These are phyloP conservation scores for Caloenas nicobarica DNA, from an alignment of 2,113 vertebrate species.

Conservation along the genomic window DNA sequence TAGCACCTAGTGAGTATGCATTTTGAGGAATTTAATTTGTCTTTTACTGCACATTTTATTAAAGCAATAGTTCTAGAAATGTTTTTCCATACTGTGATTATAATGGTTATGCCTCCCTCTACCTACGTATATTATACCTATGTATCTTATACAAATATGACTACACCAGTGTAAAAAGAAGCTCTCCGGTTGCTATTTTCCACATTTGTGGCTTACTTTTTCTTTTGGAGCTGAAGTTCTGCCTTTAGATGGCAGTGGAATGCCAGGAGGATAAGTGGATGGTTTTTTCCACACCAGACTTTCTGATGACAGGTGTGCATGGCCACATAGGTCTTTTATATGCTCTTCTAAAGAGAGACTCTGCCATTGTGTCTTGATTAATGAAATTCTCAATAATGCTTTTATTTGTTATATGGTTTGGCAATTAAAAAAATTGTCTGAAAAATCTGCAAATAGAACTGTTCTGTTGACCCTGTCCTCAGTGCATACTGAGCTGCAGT, in stretches of 20 bases:
- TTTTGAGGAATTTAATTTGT: neutral
- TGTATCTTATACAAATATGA: neutral
- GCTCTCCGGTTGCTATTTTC: neutral
- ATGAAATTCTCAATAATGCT: neutral
- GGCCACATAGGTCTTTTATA: neutral
- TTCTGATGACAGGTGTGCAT: neutral
- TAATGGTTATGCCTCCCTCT: neutral
- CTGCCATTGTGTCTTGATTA: neutral
- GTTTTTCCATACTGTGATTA: neutral
- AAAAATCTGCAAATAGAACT: neutral
- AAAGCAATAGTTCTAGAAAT: neutral
- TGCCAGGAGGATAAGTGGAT: neutral
- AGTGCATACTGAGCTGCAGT: neutral
- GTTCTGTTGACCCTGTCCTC: neutral
- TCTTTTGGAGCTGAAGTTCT: neutral
- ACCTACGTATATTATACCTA: neutral
- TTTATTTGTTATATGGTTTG: neutral
- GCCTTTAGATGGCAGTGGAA: conserved; percentile 24
- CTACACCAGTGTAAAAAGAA: neutral
- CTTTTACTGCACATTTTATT: neutral
- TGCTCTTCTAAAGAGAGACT: neutral
- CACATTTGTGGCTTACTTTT: neutral
- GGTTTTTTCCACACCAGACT: neutral
- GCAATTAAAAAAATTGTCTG: neutral
- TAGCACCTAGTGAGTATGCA: neutral